Conservation (phyloP, 2,797 vertebrate genomes). For the Poecilia velifera region DNA sequence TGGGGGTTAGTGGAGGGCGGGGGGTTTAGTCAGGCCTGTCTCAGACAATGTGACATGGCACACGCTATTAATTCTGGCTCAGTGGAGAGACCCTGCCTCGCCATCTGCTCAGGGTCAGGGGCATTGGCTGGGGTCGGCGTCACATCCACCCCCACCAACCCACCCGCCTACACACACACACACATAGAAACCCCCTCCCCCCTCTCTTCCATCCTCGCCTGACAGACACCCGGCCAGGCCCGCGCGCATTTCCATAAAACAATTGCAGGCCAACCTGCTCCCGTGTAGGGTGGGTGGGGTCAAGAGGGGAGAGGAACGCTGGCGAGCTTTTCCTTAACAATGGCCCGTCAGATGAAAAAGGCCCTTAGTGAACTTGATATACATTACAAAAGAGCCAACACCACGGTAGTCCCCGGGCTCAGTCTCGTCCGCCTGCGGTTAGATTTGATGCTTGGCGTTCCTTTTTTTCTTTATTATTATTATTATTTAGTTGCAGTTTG, state of each 20-base stretch:
- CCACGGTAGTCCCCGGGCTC: conserved; percentile 57
- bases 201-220: conserved; percentile 54
- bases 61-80: conserved; percentile 92
- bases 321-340: conserved; percentile 74
- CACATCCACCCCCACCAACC: conserved; percentile 81
- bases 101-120: conserved; percentile 91
- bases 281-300: conserved; percentile 70
- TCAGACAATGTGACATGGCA: conserved; percentile 90
- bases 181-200: conserved; percentile 14
- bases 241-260: conserved; percentile 85
- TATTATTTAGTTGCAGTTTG: conserved; percentile 43
- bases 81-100: conserved; percentile 86
- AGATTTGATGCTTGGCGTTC: conserved; percentile 82
- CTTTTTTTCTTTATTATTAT: conserved; percentile 46
- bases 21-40: conserved; percentile 71
- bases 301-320: conserved; percentile 60
- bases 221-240: conserved; percentile 80
- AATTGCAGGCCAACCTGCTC: conserved; percentile 87
- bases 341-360: conserved; percentile 81
- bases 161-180: conserved; percentile 19
- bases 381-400: conserved; percentile 86
- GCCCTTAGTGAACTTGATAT: conserved; percentile 83
- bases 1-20: conserved; percentile 37
- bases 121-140: conserved; percentile 89
- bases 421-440: conserved; percentile 58